These are phyloP conservation scores for Alethe castanea DNA, from an alignment of 2,113 vertebrate genomes.

Conservation along the genomic window DNA sequence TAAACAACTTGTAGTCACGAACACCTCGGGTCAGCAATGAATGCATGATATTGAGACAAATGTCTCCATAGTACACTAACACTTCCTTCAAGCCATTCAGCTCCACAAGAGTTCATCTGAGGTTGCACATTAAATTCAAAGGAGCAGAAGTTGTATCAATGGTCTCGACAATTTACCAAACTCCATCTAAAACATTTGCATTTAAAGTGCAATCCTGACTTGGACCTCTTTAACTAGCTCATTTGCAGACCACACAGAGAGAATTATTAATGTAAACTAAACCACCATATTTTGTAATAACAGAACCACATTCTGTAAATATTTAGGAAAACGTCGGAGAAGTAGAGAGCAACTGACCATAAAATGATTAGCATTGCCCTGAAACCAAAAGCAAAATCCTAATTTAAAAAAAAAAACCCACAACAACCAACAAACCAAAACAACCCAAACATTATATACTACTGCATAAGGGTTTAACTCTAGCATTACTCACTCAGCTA, in stretches of 20 bases:
- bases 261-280: slow-evolving; percentile 64
- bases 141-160: slow-evolving; percentile 25
- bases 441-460: slow-evolving; percentile 33
- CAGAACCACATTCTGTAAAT: slow-evolving; percentile 67
- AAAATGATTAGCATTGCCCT: slow-evolving; percentile 44
- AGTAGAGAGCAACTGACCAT: slow-evolving; percentile 45
- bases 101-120: slow-evolving; percentile 48
- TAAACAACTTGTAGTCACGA: not conserved
- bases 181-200: not conserved
- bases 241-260: slow-evolving; percentile 46
- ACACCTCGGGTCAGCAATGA: not conserved
- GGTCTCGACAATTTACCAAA: not conserved
- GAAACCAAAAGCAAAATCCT: slow-evolving; percentile 40
- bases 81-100: slow-evolving; percentile 52
- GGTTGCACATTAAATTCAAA: slow-evolving; percentile 43
- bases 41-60: slow-evolving; percentile 5
- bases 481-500: slow-evolving; percentile 39
- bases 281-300: slow-evolving; percentile 34
- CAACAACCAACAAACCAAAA: not conserved
- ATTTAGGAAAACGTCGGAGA: slow-evolving; percentile 45
- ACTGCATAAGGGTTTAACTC: slow-evolving; percentile 28
- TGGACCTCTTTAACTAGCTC: slow-evolving; percentile 6
- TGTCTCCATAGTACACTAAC: not conserved
- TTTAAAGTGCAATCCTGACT: not conserved
- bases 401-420: not conserved